A percentile compares a stretch with the other conserved stretches of the same genome.
These are phyloP conservation scores for Halictus rubicundus DNA, from an alignment of 1,140 invertebrate species.

Conservation along the genomic window DNA sequence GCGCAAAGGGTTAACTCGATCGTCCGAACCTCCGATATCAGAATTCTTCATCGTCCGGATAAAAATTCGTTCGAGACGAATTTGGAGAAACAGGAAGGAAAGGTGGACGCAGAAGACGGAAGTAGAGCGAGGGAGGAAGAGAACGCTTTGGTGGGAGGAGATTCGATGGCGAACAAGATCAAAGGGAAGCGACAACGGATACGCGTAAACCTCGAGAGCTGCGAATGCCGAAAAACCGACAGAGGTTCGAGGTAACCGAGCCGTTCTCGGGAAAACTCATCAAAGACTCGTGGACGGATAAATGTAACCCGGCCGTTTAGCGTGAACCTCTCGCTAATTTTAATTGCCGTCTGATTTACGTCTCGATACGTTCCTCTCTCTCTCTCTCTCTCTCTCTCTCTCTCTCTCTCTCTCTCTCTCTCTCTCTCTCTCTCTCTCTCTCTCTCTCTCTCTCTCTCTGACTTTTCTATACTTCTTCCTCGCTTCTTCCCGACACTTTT, in stretches of 20 bases:
- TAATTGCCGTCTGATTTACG: constrained; percentile 78
- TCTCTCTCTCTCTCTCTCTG: constrained; percentile 13
- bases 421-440: not conserved
- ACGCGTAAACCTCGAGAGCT: constrained; percentile 72
- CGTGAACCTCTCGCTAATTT: constrained; percentile 78
- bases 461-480: not conserved
- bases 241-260: constrained; percentile 48
- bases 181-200: constrained; percentile 79
- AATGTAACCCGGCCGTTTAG: constrained; percentile 79
- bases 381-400: constrained; percentile 12
- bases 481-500: constrained; percentile 7
- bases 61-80: too few species aligned
- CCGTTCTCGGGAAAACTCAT: constrained; percentile 75
- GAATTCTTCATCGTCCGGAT: too few species aligned
- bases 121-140: constrained; percentile 17
- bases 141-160: constrained; percentile 45
- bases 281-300: constrained; percentile 78
- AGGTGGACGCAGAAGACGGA: constrained; percentile 14
- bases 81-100: constrained; percentile 9
- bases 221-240: constrained; percentile 62
- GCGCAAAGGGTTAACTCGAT: not conserved
- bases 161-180: constrained; percentile 68
- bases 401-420: constrained; percentile 4
- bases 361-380: constrained; percentile 47
- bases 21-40: too few species aligned